These are phyloP conservation scores for Procambarus clarkii DNA, from an alignment of 1,140 invertebrate species.

Conservation along the genomic window DNA sequence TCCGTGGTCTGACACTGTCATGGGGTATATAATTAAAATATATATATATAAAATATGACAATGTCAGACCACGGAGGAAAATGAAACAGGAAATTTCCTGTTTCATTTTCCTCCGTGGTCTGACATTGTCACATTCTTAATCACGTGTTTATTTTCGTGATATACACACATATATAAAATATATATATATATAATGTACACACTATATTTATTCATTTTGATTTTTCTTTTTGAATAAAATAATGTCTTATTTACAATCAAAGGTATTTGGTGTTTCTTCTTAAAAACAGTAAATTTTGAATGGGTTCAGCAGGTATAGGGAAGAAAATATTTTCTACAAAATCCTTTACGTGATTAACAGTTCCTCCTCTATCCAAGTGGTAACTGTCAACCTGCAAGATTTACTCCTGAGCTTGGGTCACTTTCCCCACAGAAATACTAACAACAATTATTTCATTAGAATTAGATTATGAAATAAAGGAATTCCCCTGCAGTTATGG, in stretches of 20 bases:
- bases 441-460: constrained; percentile 1
- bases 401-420: constrained; percentile 16
- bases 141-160: too few relatives aligned
- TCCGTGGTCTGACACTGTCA: too few relatives aligned
- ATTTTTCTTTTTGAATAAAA: too few relatives aligned
- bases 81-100: too few relatives aligned
- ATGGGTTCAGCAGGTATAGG: not conserved
- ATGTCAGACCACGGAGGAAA: too few relatives aligned
- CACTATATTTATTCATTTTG: too few relatives aligned
- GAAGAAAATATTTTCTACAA: not conserved
- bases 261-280: not conserved
- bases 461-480: constrained; percentile 22
- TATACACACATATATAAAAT: too few relatives aligned
- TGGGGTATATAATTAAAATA: too few relatives aligned
- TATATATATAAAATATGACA: too few relatives aligned
- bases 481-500: constrained; percentile 35
- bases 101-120: too few relatives aligned
- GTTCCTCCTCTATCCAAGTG: not conserved
- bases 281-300: not conserved
- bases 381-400: not conserved
- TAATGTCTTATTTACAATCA: not conserved
- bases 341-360: constrained; percentile 6
- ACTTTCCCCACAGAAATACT: not conserved
- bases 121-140: too few relatives aligned
- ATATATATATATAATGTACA: too few relatives aligned